Percentiles rank a stretch among this genome's conserved stretches.
Conservation (phyloP, 1,140 invertebrate species). For the Tetramorium simillimum region DNA sequence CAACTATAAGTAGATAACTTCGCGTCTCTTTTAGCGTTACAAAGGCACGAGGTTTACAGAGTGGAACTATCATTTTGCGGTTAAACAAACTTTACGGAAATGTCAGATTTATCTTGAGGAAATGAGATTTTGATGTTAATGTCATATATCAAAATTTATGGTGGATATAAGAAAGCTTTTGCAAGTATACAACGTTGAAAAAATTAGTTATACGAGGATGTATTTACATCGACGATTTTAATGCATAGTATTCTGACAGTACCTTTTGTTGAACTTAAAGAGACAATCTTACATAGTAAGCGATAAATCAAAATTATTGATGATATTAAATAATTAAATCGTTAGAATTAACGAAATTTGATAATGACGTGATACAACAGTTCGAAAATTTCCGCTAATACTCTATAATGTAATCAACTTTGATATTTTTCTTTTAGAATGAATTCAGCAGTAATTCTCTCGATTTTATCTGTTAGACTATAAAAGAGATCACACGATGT, state of each 20-base stretch:
- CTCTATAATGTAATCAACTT: neutral
- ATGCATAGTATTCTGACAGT: neutral
- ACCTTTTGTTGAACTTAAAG: neutral
- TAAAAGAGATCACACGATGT: neutral
- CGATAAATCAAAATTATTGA: neutral
- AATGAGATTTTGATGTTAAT: neutral
- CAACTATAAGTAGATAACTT: slow-evolving; percentile 24
- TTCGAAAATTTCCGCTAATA: neutral
- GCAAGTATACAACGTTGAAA: neutral
- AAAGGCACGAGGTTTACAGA: neutral
- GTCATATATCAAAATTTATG: neutral
- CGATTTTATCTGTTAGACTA: neutral
- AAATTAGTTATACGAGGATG: neutral
- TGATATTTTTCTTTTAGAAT: neutral
- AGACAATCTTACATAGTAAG: neutral
- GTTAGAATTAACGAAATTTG: neutral
- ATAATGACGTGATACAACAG: neutral
- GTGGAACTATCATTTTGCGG: neutral
- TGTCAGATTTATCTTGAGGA: neutral
- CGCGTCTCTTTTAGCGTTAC: neutral
- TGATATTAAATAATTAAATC: slow-evolving; percentile 19
- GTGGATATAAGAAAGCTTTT: neutral
- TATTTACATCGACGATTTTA: neutral
- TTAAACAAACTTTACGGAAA: slow-evolving; percentile 6
- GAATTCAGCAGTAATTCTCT: slow-evolving; percentile 19